A percentile compares a stretch with the other conserved stretches of the same genome.
phyloP scores from a whole-genome alignment of 2,113 vertebrate genomes.

The Macaca nemestrina region DNA sequence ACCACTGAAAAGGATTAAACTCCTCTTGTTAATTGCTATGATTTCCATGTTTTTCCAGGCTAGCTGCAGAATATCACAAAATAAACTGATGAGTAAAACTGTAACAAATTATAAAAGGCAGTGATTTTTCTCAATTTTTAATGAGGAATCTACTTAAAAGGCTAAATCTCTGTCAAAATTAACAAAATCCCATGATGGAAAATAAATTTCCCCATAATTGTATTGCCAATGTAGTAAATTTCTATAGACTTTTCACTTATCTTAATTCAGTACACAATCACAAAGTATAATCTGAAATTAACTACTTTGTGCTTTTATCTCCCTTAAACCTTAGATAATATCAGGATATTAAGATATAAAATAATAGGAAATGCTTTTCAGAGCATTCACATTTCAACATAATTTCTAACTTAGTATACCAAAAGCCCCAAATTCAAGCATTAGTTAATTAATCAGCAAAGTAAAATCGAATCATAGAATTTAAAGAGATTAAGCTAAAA shows the following conservation, averaged over 20 bases:
- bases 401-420: slow-evolving; percentile 1
- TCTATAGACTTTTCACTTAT: slow-evolving; percentile 1
- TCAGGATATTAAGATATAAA: slow-evolving; percentile 32
- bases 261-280: not conserved
- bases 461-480: slow-evolving; percentile 53
- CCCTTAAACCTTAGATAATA: not conserved
- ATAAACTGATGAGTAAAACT: not conserved
- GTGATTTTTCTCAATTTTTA: slow-evolving; percentile 46
- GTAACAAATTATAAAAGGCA: not conserved
- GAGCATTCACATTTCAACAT: slow-evolving; percentile 12
- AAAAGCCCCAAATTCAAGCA: not conserved
- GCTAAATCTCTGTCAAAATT: not conserved
- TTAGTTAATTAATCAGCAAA: slow-evolving; percentile 41
- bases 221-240: slow-evolving; percentile 1
- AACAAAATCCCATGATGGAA: slow-evolving; percentile 15
- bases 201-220: slow-evolving; percentile 11
- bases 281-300: slow-evolving; percentile 57
- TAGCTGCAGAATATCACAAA: slow-evolving; percentile 21
- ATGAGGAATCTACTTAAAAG: not conserved
- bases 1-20: slow-evolving; percentile 28
- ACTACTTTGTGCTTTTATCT: not conserved
- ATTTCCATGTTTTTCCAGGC: not conserved
- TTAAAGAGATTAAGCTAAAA: slow-evolving; percentile 45
- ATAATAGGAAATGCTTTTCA: slow-evolving; percentile 37
- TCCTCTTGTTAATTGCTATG: not conserved